Evolutionary conservation across 2,888 invertebrate species (phyloP), one percentile per base, ranked within the genome.

Genomic region (Halictus ligatus): DNA sequence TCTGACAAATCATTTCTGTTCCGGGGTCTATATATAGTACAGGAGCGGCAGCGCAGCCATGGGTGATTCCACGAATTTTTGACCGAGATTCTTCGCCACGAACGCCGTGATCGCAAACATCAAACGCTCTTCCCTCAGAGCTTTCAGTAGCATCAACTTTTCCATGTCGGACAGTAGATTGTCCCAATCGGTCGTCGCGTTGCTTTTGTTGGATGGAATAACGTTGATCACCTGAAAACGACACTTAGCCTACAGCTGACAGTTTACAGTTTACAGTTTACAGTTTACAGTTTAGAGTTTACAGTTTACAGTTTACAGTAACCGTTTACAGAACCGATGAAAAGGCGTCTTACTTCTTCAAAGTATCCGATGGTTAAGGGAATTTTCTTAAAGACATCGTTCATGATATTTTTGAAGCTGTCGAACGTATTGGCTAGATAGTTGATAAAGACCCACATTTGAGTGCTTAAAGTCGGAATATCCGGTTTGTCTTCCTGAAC

Each of bases 21-120:
- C 21, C 13, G 12, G 96, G 29, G 2, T 29, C 13, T 25, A 60
- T 5, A 15, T 25, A 60, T 5, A 15, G 95, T 95, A 97, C 96
- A 97, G 92, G 54, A 96, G 96, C 83, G 96, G 96, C 82, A 98
- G 95, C 80, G 97, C 97, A 6, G 97, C 97, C 48, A 97, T 96
- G 0, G 98, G 98, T 86, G 97, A 98, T 95, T 98, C 98, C 8
- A 98, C 97, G 94, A 98, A 99, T 76, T 96, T 96, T 78, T 96
- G 95, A 0, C 99, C 98, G 29, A 98, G 96, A 90, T 98, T 97
- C 58, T 95, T 96, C 92, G 97, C 96, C 1, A 99, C 98, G 94
- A 97, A 99, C 88, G 98, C 97, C 0, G 97, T 97, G 13, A 98
- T 97, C 2, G 97, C 98, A 92, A 98, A 97, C 46, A 98, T 97